phyloP scores from a whole-genome alignment of 2,113 vertebrate species.

The Periophthalmus modestus region DNA sequence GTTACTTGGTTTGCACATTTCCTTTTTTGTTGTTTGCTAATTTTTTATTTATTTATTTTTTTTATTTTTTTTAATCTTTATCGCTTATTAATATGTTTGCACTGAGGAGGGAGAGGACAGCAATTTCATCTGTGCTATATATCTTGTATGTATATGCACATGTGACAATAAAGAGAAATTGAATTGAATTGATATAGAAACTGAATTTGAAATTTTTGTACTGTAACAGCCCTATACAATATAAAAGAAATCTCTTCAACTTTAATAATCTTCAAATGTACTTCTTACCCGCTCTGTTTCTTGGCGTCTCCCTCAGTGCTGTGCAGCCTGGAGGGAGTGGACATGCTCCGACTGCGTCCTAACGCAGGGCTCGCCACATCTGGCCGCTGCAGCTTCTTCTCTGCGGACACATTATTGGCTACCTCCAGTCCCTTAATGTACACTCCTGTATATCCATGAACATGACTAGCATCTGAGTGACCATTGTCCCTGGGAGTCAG shows the following conservation, averaged over 20 bases:
- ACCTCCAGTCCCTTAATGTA: conserved; percentile 84
- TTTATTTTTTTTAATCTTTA: too few relatives aligned
- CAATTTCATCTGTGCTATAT: too few relatives aligned
- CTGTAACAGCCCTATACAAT: too few relatives aligned
- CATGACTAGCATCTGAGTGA: conserved; percentile 63
- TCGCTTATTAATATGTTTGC: too few relatives aligned
- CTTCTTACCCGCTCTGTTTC: conserved; percentile 76
- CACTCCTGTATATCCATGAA: conserved; percentile 78
- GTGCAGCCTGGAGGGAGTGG: conserved; percentile 69
- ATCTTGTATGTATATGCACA: too few relatives aligned
- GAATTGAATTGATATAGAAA: too few relatives aligned
- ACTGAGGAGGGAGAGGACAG: too few relatives aligned
- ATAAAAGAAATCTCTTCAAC: too few relatives aligned
- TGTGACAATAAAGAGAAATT: too few relatives aligned
- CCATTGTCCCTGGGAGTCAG: conserved; percentile 41
- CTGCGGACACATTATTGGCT: conserved; percentile 69
- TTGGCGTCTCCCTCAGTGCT: conserved; percentile 65
- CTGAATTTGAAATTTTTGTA: neutral
- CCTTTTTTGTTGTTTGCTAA: too few relatives aligned
- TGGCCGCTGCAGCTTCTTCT: conserved; percentile 76
- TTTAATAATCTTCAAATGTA: neutral
- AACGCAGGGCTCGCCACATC: conserved; percentile 67
- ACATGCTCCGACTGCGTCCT: conserved; percentile 77
- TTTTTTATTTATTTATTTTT: too few relatives aligned
- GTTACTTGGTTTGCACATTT: too few relatives aligned